Base-by-base conservation (phyloP, 2,888 invertebrate species). In the Rhopalosiphum nymphaeae region DNA sequence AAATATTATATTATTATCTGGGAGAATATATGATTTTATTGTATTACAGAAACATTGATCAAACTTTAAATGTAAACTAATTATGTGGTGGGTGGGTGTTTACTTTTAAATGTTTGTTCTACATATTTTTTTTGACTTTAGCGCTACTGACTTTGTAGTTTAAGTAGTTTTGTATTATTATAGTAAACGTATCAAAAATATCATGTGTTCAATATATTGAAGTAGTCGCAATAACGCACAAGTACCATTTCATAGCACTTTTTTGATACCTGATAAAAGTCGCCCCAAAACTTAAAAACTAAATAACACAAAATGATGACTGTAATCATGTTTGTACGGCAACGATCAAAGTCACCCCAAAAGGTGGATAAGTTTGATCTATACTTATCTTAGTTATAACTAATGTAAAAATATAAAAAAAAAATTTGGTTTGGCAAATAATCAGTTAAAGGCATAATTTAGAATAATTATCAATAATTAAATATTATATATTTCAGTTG, bases 401-500 rank as follows among this genome's bases (percentile, higher is more conserved):
- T 44, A 86, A 61, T 61, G 29, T 29, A 61, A 61, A 61, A 61
- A 53, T 53, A 0, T 16, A n/a, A n/a, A 61, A 61, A 61, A 61
- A 61, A 29, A 61, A 61, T 3, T 61, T 61, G 29, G 61, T 29
- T 61, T 61, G 61, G 3, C 10, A 61, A 61, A 61, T 61, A 3
- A 61, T 61, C 61, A 61, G 29, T 61, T 29, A 61, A 61, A 29
- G 61, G 61, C 29, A 61, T 29, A 61, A 61, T 61, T 29, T 11
- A 61, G 29, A 61, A 61, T 61, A 61, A 61, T 61, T 29, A 61
- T 61, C 29, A 61, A 61, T 29, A 61, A 61, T 25, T 42, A 84
- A 84, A 84, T 84, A 25, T 84, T 84, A 25, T 42, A 84, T 84
- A 84, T 42, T 84, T 84, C 42, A 84, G 84, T 84, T 84, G 42